Base-by-base conservation (phyloP, 2,888 invertebrate species). In the Chloroclystis v-ata region DNA sequence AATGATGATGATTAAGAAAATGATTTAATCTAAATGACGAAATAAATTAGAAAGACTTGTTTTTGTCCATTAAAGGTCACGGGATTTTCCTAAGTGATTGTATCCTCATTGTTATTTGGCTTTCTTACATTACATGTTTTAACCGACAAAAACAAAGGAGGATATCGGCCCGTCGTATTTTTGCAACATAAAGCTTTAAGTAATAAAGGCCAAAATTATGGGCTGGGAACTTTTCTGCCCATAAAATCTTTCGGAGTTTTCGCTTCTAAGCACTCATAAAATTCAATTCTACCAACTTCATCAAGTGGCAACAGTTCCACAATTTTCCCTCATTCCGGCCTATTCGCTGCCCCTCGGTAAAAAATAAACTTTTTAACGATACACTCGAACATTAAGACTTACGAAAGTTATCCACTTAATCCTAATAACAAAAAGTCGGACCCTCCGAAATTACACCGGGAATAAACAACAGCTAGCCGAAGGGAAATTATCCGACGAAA, bases 391-490 rank as follows among this genome's bases (percentile, higher is more conserved):
- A 35, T 35, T 35, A 12, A 40, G 16, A 49, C 45, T 38, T 37
- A 37, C 48, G 20, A 33, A 42, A 49, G 33, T 45, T 45, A 25
- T 37, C 33, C 41, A 24, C 45, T 49, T 32, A 12, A 48, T 43
- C 33, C 11, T 43, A 12, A 39, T 33, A 43, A 35, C 32, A 24
- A 16, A 16, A 26, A 35, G 20, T 8, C 5, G 26, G 38, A 10
- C 29, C 33, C 30, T 33, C 16, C 26, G 35, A 43, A 37, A 43
- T 39, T 41, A 38, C 45, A 10, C 20, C 20, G 37, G 30, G 49
- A 49, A 45, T 49, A 43, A 48, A 43, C 42, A 44, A 49, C 37
- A 30, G 43, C 40, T 37, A 10, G 14, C 47, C 25, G 26, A 29
- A 41, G 37, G 30, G 32, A 37, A 45, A 45, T 42, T 38, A 38